Base-by-base conservation (phyloP, 1,140 invertebrate genomes). In the Sitobion miscanthi region DNA sequence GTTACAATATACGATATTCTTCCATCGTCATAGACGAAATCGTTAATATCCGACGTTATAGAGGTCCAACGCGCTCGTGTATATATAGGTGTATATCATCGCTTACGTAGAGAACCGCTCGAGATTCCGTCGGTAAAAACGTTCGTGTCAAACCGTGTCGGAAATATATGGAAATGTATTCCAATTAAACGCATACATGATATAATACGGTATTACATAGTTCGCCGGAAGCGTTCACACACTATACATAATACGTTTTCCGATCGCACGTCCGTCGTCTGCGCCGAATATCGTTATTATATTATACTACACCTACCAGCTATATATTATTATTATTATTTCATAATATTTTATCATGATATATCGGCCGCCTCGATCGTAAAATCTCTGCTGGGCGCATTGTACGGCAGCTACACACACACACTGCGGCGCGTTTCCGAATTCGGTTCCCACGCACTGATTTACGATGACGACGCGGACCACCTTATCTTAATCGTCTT, bases 401-500 rank as follows among this genome's bases (percentile, higher is more conserved):
- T 42, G 88, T 89, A 42, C 9, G 38, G 54, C 52, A 42, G 35
- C 52, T 30, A 54, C 1, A 49, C n/a, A 35, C 62, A n/a, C 4
- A 4, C 30, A 77, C 30, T 2, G 5, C 11, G 42, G 35, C 11
- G 14, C 88, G 35, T 90, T 45, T 69, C 89, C 57, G 57, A 69
- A 90, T 90, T 90, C 38, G 54, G 89, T 90, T 90, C 89, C 89
- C 89, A 90, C 89, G 42, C 42, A 90, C 89, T 42, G 54, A 90
- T 90, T 90, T 90, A 90, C 25, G 38, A 52, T 35, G 87, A 35
- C 89, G 88, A 23, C 11, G 54, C 6, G 47, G n/a, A 52, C 23
- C 47, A 45, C 89, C 11, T 90, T 90, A 90, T 69, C 54, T 57
- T 47, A 69, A 90, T 90, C 57, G 89, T 69, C 38, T 90, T 90